Evolutionary conservation across 2,797 vertebrate genomes (phyloP), one percentile per base, ranked within the genome.

Genomic region (Sarcophilus harrisii): DNA sequence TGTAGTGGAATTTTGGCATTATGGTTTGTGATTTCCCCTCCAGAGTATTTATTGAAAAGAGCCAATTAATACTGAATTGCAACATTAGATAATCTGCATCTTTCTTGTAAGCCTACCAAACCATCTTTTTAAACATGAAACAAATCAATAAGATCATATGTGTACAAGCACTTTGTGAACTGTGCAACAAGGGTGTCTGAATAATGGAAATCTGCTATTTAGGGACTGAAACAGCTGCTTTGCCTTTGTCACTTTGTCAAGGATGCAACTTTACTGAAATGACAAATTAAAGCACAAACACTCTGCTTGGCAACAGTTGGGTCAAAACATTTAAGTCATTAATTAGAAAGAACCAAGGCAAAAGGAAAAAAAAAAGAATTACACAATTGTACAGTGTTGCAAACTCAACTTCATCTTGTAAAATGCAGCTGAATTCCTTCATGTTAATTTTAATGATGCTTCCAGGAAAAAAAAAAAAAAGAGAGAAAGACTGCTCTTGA

Each of bases 261-360:
- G 97, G 97, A 98, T 97, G 97, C 95, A 96, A 97, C 96, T 98
- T 98, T 97, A 98, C 93, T 95, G 98, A 98, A 98, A 97, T 97
- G 97, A 98, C 97, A 98, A 97, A 98, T 97, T 97, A 97, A 98
- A 98, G 96, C 97, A 97, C 95, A 97, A 97, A 97, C 97, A 97
- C 98, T 98, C 97, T 98, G 96, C 98, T 97, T 98, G 97, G 97
- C 95, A 97, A 59, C 97, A 96, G 95, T 98, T 98, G 96, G 98
- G 98, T 98, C 98, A 98, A 98, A 99, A 98, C 98, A 98, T 98
- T 98, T 98, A 98, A 98, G 96, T 98, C 97, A 97, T 98, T 98
- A 98, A 98, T 98, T 98, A 98, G 96, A 97, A 97, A 91, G 95
- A 98, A 98, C 1, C 58, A 93, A 98, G 32, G 73, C 57, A 95